Percentiles rank a stretch among this genome's conserved stretches.
Conservation (phyloP, 1,140 invertebrate genomes). For the Mamestra configurata region DNA sequence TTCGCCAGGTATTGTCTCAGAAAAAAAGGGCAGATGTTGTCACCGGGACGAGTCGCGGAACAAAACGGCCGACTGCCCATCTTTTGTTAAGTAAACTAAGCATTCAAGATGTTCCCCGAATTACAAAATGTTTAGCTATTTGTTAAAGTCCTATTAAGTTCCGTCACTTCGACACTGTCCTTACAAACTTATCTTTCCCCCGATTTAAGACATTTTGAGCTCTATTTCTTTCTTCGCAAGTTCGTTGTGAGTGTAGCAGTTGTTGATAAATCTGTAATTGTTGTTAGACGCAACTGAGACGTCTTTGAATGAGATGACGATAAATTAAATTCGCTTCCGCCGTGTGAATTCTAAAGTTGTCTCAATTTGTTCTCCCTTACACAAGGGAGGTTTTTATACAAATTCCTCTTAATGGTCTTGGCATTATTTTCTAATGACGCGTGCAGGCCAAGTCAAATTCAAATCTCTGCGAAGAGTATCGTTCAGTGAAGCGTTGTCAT, state of each 20-base stretch:
- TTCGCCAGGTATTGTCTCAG: conserved; percentile 64
- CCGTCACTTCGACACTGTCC: conserved; percentile 76
- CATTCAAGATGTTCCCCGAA: conserved; percentile 84
- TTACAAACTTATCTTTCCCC: conserved; percentile 55
- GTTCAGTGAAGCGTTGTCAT: conserved; percentile 8
- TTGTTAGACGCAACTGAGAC: conserved; percentile 77
- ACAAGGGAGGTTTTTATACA: conserved; percentile 67
- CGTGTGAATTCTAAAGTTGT: conserved; percentile 81
- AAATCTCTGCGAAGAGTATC: not conserved
- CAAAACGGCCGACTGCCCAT: conserved; percentile 75
- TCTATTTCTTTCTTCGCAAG: conserved; percentile 52
- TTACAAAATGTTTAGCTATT: conserved; percentile 86
- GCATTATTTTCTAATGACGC: conserved; percentile 65
- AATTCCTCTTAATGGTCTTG: conserved; percentile 57
- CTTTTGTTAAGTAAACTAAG: conserved; percentile 82
- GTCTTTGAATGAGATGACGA: conserved; percentile 84
- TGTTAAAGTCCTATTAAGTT: conserved; percentile 86
- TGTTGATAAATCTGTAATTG: conserved; percentile 76
- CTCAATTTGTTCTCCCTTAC: conserved; percentile 85
- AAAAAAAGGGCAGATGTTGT: conserved; percentile 86
- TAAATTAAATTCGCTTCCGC: conserved; percentile 87
- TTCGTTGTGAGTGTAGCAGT: conserved; percentile 16
- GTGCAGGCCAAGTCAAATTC: conserved; percentile 48
- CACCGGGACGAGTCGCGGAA: conserved; percentile 71
- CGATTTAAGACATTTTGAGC: conserved; percentile 51